These are phyloP conservation scores for Hypocryptadius cinnamomeus DNA, from an alignment of 2,113 vertebrate species.

Conservation along the genomic window DNA sequence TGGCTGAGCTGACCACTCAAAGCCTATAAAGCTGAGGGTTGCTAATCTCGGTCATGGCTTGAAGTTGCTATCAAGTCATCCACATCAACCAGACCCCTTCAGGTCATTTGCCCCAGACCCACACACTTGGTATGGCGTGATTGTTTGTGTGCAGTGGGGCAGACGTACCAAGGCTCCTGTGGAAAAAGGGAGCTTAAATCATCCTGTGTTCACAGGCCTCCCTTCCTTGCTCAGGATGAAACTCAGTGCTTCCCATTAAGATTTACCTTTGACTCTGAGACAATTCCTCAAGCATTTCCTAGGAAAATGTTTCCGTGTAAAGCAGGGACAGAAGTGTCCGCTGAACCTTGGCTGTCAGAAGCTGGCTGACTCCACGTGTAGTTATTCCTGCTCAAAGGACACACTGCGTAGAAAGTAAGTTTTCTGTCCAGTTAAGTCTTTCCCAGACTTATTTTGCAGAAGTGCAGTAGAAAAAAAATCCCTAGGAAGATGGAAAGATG, in stretches of 20 bases:
- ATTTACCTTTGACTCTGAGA: background rate
- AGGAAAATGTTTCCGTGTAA: background rate
- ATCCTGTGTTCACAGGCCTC: background rate
- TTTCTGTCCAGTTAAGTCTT: background rate
- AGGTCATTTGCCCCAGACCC: background rate
- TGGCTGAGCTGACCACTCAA: background rate
- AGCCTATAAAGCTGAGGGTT: background rate
- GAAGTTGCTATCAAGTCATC: background rate
- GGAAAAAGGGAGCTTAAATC: background rate
- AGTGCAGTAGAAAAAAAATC: background rate
- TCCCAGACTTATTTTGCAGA: background rate
- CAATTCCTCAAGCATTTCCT: background rate
- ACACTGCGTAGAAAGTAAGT: background rate
- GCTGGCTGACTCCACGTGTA: rapidly evolving
- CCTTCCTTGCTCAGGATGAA: background rate
- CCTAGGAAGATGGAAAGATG: background rate
- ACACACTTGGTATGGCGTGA: background rate
- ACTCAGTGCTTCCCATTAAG: background rate
- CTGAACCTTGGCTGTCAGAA: background rate
- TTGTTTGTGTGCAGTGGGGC: background rate
- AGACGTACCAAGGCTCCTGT: background rate
- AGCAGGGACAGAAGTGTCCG: background rate
- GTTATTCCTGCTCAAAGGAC: background rate
- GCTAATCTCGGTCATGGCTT: background rate
- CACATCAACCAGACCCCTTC: background rate